Evolutionary conservation across 2,113 vertebrate genomes (phyloP).

Genomic region (Spea multiplicata): DNA sequence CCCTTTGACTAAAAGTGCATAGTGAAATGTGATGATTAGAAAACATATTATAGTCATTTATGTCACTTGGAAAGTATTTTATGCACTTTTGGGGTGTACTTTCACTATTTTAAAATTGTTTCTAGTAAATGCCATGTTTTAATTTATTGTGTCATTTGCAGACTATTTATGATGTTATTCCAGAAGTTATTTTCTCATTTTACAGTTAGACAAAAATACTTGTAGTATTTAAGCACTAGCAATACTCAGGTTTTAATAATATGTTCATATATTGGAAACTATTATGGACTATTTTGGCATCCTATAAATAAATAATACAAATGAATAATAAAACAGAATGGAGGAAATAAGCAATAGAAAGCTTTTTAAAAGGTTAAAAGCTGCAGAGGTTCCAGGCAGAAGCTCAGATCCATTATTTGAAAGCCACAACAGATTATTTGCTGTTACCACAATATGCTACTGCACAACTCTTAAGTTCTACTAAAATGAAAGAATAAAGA

Average conservation of each 20-base stretch:
- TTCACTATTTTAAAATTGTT: neutral
- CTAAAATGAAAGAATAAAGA: neutral
- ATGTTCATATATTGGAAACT: slow-evolving; percentile 33
- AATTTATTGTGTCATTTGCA: neutral
- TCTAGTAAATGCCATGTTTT: too few relatives aligned
- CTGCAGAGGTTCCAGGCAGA: slow-evolving; percentile 14
- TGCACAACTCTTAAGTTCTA: neutral
- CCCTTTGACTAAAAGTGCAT: too few relatives aligned
- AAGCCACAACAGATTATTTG: slow-evolving; percentile 7
- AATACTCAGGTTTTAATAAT: slow-evolving; percentile 31
- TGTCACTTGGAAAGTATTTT: too few relatives aligned
- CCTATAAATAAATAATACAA: slow-evolving; percentile 40
- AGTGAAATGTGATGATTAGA: too few relatives aligned
- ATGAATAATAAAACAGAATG: slow-evolving; percentile 32
- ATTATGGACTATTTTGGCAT: slow-evolving; percentile 33
- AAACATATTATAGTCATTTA: too few relatives aligned
- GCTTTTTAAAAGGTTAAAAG: slow-evolving; percentile 34
- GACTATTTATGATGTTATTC: neutral
- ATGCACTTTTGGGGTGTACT: too few relatives aligned
- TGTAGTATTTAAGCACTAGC: neutral
- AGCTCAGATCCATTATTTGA: neutral
- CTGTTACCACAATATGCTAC: neutral
- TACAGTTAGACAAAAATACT: slow-evolving; percentile 19
- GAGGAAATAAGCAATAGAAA: slow-evolving; percentile 33
- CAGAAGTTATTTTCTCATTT: slow-evolving; percentile 23